Conservation (phyloP, 2,113 vertebrate species). For the Spheniscus mendiculus region DNA sequence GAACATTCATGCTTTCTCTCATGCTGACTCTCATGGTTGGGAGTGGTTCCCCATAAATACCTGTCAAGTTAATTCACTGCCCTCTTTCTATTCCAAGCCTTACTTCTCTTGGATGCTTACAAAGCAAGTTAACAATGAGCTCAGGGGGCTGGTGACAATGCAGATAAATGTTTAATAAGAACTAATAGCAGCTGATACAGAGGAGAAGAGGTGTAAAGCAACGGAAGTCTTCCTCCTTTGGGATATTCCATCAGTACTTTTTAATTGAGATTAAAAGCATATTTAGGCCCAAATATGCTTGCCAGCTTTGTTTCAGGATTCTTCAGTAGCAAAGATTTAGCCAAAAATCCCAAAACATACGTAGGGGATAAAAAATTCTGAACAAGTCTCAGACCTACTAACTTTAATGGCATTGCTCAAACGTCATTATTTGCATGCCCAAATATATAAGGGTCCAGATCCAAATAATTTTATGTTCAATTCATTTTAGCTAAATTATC, state of each 20-base stretch:
- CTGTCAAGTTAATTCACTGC: not conserved
- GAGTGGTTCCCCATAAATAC: constrained; percentile 25
- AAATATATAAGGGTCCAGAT: not conserved
- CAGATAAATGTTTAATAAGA: not conserved
- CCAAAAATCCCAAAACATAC: not conserved
- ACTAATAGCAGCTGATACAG: not conserved
- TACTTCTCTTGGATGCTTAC: not conserved
- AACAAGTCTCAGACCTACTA: not conserved
- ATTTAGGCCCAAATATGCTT: not conserved
- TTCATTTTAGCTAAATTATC: not conserved
- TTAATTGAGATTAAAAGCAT: not conserved
- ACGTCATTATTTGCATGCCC: not conserved
- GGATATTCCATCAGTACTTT: not conserved
- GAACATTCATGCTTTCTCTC: not conserved
- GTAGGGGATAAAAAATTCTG: not conserved
- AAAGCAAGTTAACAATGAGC: not conserved
- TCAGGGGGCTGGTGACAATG: not conserved
- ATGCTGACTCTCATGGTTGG: not conserved
- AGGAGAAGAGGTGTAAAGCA: not conserved
- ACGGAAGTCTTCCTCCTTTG: not conserved
- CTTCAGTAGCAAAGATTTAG: not conserved
- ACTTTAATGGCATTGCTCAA: not conserved
- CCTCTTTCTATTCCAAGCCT: not conserved
- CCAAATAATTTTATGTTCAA: not conserved
- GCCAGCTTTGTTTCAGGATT: not conserved